Percentiles rank a stretch among this genome's conserved stretches.
Conservation (phyloP, 1,140 invertebrate genomes). For the Andrena cerasifolii region DNA sequence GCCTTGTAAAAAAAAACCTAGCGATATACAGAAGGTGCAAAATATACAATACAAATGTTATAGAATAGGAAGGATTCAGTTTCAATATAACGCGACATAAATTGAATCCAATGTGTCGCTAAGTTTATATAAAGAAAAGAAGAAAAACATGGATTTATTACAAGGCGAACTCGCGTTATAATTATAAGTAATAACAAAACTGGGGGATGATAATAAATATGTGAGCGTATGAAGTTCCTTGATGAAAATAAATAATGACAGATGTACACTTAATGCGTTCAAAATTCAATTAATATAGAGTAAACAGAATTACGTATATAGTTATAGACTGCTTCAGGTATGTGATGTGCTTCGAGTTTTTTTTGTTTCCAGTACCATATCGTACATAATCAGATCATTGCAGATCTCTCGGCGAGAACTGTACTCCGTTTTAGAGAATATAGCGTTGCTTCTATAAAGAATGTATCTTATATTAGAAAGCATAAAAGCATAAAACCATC, state of each 20-base stretch:
- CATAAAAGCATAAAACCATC: slow-evolving; percentile 36
- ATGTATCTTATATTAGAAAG: slow-evolving; percentile 21
- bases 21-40: neutral
- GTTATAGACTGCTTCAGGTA: slow-evolving; percentile 8
- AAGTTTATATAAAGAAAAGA: neutral
- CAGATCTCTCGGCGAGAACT: neutral
- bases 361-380: neutral
- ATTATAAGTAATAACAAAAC: slow-evolving; percentile 15
- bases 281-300: slow-evolving; percentile 10
- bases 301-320: slow-evolving; percentile 28
- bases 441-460: slow-evolving; percentile 14
- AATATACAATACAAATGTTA: neutral
- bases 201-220: slow-evolving; percentile 34
- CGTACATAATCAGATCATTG: neutral
- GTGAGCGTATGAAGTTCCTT: slow-evolving; percentile 17
- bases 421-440: slow-evolving; percentile 21
- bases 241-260: slow-evolving; percentile 42
- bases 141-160: neutral
- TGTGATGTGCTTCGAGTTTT: slow-evolving; percentile 10
- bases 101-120: neutral
- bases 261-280: slow-evolving; percentile 4
- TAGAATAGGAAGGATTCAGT: neutral
- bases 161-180: neutral
- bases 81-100: neutral
- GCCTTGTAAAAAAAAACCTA: neutral